phyloP scores from a whole-genome alignment of 2,888 invertebrate genomes.

The Mesoligia furuncula region DNA sequence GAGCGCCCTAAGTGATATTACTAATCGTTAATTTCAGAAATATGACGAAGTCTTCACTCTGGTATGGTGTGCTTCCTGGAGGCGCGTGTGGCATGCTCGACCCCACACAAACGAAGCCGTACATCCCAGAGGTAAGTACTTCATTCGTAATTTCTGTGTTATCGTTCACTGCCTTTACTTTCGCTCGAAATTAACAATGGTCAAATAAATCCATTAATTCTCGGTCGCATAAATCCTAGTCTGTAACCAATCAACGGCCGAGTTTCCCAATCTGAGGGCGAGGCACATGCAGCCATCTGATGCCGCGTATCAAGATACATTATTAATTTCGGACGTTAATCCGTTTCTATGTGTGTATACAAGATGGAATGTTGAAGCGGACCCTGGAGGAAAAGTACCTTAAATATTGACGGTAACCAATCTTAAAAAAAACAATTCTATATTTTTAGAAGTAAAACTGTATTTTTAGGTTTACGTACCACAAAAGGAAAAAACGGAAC shows the following conservation, averaged over 20 bases:
- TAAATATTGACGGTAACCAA: neutral
- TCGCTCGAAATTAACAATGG: constrained; percentile 8
- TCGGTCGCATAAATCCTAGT: no score
- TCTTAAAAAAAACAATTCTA: neutral
- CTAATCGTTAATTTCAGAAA: constrained; percentile 71
- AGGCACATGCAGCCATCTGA: neutral
- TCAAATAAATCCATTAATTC: no score
- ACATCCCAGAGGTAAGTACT: constrained; percentile 75
- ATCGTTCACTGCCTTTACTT: constrained; percentile 7
- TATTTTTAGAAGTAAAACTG: neutral
- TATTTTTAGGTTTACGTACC: neutral
- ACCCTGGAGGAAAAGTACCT: neutral
- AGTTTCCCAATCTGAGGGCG: neutral
- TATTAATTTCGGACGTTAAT: constrained; percentile 14
- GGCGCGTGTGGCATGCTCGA: constrained; percentile 98
- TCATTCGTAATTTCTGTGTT: neutral
- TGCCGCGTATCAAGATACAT: constrained; percentile 9
- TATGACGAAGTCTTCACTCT: constrained; percentile 92
- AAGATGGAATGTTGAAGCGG: constrained; percentile 8
- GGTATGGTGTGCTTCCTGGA: constrained; percentile 97
- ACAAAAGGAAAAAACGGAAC: no score
- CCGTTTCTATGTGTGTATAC: constrained; percentile 22
- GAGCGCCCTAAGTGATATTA: no score
- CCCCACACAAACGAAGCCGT: constrained; percentile 96
- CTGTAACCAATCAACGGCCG: neutral